Evolutionary conservation across 2,888 invertebrate genomes (phyloP), one percentile per base, ranked within the genome.

Genomic region (Glyphotaelius pellucidus): DNA sequence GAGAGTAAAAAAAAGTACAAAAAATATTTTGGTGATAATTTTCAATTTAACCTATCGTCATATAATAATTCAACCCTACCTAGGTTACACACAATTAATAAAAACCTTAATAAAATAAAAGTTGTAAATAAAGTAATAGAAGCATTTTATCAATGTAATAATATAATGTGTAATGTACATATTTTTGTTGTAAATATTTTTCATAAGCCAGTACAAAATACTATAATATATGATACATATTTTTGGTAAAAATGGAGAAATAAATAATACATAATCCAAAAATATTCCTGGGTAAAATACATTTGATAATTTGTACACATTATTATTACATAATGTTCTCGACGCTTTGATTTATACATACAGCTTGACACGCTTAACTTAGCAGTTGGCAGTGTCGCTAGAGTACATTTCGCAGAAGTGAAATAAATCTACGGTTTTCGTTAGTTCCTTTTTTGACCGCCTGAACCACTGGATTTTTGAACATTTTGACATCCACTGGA

Each of bases 161-260:
- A 31, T 7, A 81, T 80, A 31, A 12, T n/a, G 2, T 12, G 14
- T 14, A 14, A 42, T 47, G 47, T 47, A 47, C 15, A 47, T 47
- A 47, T 47, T 47, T 81, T 79, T 52, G 32, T 35, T 88, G 88
- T 90, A 90, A 30, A 83, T 90, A 90, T 38, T 84, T 84, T 52
- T 83, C 25, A 15, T 81, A 83, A 90, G 52, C 83, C 47, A 90
- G 90, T 90, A 90, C 90, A 90, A 90, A 89, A 90, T 90, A 81
- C 25, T 90, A 90, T 52, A 83, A 89, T 80, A 42, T 35, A 32
- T 15, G 30, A 89, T n/a, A 89, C 47, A 83, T 90, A 90, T 90
- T 90, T 90, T 90, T 90, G 90, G 90, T 90, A 83, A 89, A 67
- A n/a, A 67, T 80, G 80, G 67, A 67, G 67, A 67, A 67, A 25